These are phyloP conservation scores for Sterrhoptilus dennistouni DNA, from an alignment of 2,113 vertebrate species.

Conservation along the genomic window DNA sequence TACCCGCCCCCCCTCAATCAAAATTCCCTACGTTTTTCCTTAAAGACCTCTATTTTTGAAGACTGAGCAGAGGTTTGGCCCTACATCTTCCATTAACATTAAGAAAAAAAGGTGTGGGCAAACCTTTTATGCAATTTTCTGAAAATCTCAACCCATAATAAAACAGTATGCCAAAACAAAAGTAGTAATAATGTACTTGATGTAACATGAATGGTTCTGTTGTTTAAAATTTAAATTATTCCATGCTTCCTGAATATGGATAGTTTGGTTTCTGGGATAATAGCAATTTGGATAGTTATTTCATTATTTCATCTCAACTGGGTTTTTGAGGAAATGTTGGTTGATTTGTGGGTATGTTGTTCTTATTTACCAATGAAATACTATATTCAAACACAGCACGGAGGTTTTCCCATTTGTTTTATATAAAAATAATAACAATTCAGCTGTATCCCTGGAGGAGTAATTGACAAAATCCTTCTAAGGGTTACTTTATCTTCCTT, in stretches of 20 bases:
- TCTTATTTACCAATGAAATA: conserved; percentile 37
- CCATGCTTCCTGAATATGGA: not conserved
- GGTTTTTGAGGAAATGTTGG: conserved; percentile 36
- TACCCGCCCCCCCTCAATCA: accelerated
- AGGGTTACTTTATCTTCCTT: not conserved
- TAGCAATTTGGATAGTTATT: not conserved
- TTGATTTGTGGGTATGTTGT: conserved; percentile 23
- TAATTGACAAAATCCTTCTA: conserved; percentile 9
- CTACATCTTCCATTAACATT: not conserved
- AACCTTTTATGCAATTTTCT: not conserved
- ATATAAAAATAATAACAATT: not conserved
- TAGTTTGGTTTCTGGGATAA: conserved; percentile 16
- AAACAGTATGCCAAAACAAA: not conserved
- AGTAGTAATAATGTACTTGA: not conserved
- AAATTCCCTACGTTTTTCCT: not conserved
- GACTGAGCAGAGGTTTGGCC: not conserved
- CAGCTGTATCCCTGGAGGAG: not conserved
- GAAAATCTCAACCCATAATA: not conserved
- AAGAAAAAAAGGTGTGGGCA: not conserved
- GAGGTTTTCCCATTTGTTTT: not conserved
- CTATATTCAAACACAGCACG: not conserved
- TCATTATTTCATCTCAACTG: conserved; percentile 37
- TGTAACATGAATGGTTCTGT: not conserved
- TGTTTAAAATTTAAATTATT: conserved; percentile 14
- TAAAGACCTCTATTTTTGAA: not conserved